Conservation (phyloP, 2,888 invertebrate species). For the Germaria angustata region DNA sequence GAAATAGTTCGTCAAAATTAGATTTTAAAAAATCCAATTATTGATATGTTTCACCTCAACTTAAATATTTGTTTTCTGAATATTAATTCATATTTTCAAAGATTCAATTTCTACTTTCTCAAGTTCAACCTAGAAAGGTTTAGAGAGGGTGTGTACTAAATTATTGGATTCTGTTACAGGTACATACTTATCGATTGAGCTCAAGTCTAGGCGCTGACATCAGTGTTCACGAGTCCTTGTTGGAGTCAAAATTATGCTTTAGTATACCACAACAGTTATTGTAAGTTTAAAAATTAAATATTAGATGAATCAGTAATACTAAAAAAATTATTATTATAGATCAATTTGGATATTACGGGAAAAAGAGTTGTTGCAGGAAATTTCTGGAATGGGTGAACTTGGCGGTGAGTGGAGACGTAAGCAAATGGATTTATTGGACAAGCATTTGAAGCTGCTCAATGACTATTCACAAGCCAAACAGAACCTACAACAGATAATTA, state of each 20-base stretch:
- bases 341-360: slow-evolving; percentile 95
- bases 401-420: slow-evolving; percentile 90
- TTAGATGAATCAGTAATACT: background rate
- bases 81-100: too few species aligned
- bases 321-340: slow-evolving; percentile 81
- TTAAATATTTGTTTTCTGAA: too few species aligned
- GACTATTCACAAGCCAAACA: slow-evolving; percentile 92
- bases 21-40: too few species aligned
- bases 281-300: slow-evolving; percentile 82
- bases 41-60: too few species aligned
- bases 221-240: slow-evolving; percentile 95
- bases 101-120: too few species aligned
- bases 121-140: too few species aligned
- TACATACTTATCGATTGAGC: slow-evolving; percentile 91
- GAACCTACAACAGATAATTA: slow-evolving; percentile 83
- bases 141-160: too few species aligned
- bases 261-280: slow-evolving; percentile 92
- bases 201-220: slow-evolving; percentile 95
- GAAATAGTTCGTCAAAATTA: too few species aligned
- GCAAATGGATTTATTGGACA: slow-evolving; percentile 89
- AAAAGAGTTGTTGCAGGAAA: slow-evolving; percentile 91
- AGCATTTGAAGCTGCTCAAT: slow-evolving; percentile 90
- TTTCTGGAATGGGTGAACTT: slow-evolving; percentile 93
- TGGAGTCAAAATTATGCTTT: slow-evolving; percentile 92
- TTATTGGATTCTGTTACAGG: slow-evolving; percentile 74